Base-by-base conservation (phyloP, 2,888 invertebrate species). In the Nephrocerus scutellatus region DNA sequence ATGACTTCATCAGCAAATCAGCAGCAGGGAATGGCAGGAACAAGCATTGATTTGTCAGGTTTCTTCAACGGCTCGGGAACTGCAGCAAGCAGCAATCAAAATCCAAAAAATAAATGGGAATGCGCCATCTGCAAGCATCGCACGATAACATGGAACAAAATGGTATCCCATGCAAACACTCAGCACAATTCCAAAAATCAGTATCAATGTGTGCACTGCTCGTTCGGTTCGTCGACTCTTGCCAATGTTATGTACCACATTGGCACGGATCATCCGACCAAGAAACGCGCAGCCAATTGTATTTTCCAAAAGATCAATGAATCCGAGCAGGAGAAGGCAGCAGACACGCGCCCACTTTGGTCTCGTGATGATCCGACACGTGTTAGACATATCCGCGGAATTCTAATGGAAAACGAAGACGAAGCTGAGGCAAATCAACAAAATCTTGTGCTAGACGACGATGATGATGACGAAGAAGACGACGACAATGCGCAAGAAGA, bases 191-290 rank as follows among this genome's bases (percentile, higher is more conserved):
- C 81, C 3, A 78, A 76, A 42, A 72, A 74, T 53, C 84, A 83
- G 48, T 86, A 72, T 60, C 80, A 80, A 52, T 88, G 88, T 54
- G 73, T 73, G 0, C 69, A 80, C 44, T 89, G 88, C 50, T 58
- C 70, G 0, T 83, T 75, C 48, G 73, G 72, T 19, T 68, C 68
- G 1, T 65, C 76, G 1, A 73, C 73, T 3, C 65, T 73, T 18
- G 70, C 73, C 6, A 72, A 73, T 19, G 74, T 83, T 26, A 70
- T 71, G 14, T 73, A 72, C 25, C 84, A 85, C 56, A 74, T 79
- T 44, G 60, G 64, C 3, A 70, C 71, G 9, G 73, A 75, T 5
- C 84, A 84, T 56, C 60, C 74, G 0, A 68, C 53, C 4, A 55
- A 54, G 39, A 55, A 45, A 8, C 48, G 47, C 5, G 52, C 36